A percentile compares a stretch with the other conserved stretches of the same genome.
These are phyloP conservation scores for Rallus crepitans DNA, from an alignment of 2,797 vertebrate species.

Conservation along the genomic window DNA sequence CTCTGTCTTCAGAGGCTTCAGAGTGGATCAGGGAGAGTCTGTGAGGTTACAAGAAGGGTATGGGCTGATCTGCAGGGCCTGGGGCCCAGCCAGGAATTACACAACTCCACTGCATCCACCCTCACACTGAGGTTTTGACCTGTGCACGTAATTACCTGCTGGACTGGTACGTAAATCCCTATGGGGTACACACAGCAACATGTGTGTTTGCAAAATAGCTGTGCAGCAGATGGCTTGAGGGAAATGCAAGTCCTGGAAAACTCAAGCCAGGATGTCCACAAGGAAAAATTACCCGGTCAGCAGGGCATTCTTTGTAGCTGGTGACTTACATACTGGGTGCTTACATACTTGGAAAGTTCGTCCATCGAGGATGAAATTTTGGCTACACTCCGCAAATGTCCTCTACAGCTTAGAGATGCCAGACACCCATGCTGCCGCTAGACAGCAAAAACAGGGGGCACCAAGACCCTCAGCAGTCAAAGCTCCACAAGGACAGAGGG, in stretches of 20 bases:
- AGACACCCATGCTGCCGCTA: background rate
- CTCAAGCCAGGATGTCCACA: background rate
- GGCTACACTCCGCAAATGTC: background rate
- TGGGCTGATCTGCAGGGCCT: background rate
- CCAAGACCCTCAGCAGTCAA: background rate
- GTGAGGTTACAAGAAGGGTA: background rate
- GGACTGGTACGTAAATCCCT: background rate
- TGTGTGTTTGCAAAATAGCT: background rate
- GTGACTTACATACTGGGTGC: background rate
- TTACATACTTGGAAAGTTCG: background rate
- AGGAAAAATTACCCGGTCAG: background rate
- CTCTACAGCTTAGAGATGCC: background rate
- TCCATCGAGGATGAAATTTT: background rate
- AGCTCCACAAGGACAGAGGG: background rate
- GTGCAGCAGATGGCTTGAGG: background rate
- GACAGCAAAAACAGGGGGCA: background rate
- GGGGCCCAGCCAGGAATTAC: background rate
- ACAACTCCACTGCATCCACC: background rate
- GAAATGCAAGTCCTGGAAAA: background rate
- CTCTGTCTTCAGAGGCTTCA: background rate
- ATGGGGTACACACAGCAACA: background rate
- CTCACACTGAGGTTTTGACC: background rate
- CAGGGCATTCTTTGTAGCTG: background rate
- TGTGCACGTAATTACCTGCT: background rate
- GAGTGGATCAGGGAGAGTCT: background rate